Percentiles rank a stretch among this genome's conserved stretches.
Conservation (phyloP, 2,888 invertebrate genomes). For the Eugnorisma glareosa region DNA sequence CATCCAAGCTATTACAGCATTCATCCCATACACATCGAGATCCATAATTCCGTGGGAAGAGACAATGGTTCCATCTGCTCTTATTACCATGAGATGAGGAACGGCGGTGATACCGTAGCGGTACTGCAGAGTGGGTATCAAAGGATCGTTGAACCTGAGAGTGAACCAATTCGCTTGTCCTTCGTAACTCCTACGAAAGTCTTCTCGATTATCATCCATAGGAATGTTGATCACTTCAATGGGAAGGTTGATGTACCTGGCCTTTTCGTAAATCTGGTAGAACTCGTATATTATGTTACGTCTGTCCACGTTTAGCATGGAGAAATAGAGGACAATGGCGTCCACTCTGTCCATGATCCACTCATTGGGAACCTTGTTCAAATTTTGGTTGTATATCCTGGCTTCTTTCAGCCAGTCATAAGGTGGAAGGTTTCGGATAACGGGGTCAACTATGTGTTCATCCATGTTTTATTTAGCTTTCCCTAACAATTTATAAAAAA, state of each 20-base stretch:
- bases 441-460: neutral
- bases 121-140: constrained; percentile 75
- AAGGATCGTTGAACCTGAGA: constrained; percentile 77
- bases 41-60: constrained; percentile 80
- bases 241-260: constrained; percentile 79
- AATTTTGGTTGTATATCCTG: constrained; percentile 77
- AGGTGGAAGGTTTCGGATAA: constrained; percentile 31
- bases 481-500: neutral
- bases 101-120: constrained; percentile 79
- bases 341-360: constrained; percentile 82
- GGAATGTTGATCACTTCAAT: constrained; percentile 85
- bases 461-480: constrained; percentile 3
- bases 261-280: constrained; percentile 81
- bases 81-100: constrained; percentile 79
- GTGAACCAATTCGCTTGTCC: constrained; percentile 87
- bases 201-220: constrained; percentile 77
- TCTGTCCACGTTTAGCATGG: constrained; percentile 77
- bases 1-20: constrained; percentile 84
- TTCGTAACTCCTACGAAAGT: constrained; percentile 73
- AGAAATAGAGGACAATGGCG: constrained; percentile 80
- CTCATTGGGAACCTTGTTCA: constrained; percentile 67
- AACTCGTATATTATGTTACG: constrained; percentile 79
- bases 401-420: constrained; percentile 80
- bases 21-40: constrained; percentile 81
- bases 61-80: constrained; percentile 77